Conservation (phyloP, 2,797 vertebrate genomes). For the Halcyon smyrnensis region DNA sequence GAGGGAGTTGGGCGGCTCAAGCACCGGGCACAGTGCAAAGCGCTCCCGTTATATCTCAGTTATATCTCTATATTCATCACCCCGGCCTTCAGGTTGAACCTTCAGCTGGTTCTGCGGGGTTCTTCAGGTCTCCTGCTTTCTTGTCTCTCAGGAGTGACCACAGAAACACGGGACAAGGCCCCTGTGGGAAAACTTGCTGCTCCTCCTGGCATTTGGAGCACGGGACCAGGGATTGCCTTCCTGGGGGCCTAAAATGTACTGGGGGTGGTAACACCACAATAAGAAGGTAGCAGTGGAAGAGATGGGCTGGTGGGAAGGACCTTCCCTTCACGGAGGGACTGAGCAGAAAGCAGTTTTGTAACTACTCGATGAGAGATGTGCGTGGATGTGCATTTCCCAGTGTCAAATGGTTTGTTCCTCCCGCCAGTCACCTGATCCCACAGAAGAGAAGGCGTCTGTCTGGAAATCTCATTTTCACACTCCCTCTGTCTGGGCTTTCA, state of each 20-base stretch:
- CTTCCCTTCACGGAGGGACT: background rate
- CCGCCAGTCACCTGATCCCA: constrained; percentile 13
- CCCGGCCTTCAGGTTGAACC: background rate
- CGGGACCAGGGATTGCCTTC: background rate
- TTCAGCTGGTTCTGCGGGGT: background rate
- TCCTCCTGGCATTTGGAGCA: background rate
- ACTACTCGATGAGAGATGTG: background rate
- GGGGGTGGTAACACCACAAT: background rate
- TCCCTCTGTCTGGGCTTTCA: constrained; percentile 25
- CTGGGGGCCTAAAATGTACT: background rate
- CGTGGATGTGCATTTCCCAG: background rate
- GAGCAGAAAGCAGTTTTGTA: background rate
- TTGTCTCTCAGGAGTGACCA: background rate
- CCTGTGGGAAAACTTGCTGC: background rate
- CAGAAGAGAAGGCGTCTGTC: background rate
- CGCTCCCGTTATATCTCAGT: background rate
- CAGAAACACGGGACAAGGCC: fast-evolving
- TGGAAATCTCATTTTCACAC: constrained; percentile 52
- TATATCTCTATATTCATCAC: background rate
- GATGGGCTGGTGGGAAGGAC: background rate
- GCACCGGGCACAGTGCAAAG: background rate
- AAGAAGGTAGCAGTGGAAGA: background rate
- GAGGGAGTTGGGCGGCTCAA: fast-evolving
- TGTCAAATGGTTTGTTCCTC: background rate
- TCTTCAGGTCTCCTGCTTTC: background rate